phyloP scores from a whole-genome alignment of 2,888 invertebrate genomes.

The Drosophila leonis region DNA sequence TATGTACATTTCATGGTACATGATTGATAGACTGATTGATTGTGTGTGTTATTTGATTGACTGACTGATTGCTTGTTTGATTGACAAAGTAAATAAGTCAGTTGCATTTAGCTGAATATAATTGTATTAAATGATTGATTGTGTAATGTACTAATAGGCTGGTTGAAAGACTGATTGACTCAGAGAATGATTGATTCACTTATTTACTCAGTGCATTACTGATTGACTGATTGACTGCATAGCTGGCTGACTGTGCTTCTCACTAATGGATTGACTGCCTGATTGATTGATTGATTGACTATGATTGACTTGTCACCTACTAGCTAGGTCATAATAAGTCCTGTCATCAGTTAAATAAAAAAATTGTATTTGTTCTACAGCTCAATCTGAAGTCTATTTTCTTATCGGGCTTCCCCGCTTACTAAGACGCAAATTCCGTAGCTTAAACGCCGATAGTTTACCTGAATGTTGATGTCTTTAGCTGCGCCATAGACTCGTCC shows the following conservation, averaged over 20 bases:
- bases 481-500: conserved; percentile 10
- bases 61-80: not conserved
- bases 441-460: conserved; percentile 4
- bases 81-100: not conserved
- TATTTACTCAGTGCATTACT: not conserved
- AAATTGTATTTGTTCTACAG: not conserved
- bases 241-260: not conserved
- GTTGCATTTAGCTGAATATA: too few relatives aligned
- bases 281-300: not conserved
- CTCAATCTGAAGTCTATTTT: not conserved
- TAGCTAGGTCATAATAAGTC: not conserved
- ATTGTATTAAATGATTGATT: not conserved
- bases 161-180: not conserved
- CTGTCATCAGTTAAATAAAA: not conserved
- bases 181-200: not conserved
- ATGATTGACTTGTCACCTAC: too few relatives aligned
- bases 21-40: not conserved
- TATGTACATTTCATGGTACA: too few relatives aligned
- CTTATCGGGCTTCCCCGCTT: conserved; percentile 8
- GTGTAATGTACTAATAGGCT: not conserved
- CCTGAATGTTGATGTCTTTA: not conserved
- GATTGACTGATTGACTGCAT: not conserved
- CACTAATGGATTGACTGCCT: too few relatives aligned
- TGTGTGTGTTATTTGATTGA: not conserved
- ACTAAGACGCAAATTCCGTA: not conserved